A percentile compares a stretch with the other conserved stretches of the same genome.
phyloP scores from a whole-genome alignment of 1,140 invertebrate genomes.

The Microplitis demolitor region DNA sequence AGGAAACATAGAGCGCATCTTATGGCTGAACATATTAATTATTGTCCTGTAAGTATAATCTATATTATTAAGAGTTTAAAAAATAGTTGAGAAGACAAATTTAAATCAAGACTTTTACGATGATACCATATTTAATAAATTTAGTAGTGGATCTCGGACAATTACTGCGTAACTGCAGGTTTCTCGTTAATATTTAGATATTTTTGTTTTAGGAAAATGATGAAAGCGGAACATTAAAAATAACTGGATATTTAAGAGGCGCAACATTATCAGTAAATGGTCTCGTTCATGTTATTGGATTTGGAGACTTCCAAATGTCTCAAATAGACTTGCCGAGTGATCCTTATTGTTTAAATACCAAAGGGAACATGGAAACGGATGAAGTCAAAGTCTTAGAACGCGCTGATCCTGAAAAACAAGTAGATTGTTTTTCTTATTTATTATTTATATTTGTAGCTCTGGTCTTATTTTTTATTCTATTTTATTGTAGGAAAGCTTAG shows the following conservation, averaged over 20 bases:
- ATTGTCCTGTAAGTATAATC: slow-evolving; percentile 36
- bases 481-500: slow-evolving; percentile 69
- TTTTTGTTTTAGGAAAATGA: slow-evolving; percentile 30
- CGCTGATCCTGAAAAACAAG: slow-evolving; percentile 74
- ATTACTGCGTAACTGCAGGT: too few species aligned
- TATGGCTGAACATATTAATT: slow-evolving; percentile 79
- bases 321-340: slow-evolving; percentile 78
- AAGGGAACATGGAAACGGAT: slow-evolving; percentile 36
- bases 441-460: slow-evolving; percentile 12
- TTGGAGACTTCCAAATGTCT: slow-evolving; percentile 90
- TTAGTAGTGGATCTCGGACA: too few species aligned
- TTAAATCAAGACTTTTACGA: too few species aligned
- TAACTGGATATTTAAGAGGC: slow-evolving; percentile 86
- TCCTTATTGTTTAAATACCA: slow-evolving; percentile 71
- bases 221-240: slow-evolving; percentile 74
- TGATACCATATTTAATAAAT: background rate
- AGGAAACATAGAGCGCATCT: slow-evolving; percentile 81
- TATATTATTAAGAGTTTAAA: background rate
- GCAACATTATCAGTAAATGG: slow-evolving; percentile 83
- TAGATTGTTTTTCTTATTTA: slow-evolving; percentile 41
- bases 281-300: slow-evolving; percentile 86
- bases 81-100: background rate
- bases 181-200: background rate
- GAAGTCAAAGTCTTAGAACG: slow-evolving; percentile 64
- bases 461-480: background rate